phyloP scores from a whole-genome alignment of 2,113 vertebrate species.

The Dissostichus mawsoni region DNA sequence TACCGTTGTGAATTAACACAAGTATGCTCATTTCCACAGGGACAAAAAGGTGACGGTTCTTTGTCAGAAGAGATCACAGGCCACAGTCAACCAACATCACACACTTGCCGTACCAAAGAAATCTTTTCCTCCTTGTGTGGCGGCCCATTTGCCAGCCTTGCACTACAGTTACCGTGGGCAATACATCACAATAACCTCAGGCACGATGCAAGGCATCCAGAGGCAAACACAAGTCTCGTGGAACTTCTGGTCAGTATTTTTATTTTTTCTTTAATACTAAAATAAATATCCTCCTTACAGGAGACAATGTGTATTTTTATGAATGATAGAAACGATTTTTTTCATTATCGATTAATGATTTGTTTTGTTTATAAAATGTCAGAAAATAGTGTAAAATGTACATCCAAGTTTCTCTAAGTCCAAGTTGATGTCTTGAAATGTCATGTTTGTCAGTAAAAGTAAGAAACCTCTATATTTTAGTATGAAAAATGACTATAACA shows the following conservation, averaged over 20 bases:
- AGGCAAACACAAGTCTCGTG: slow-evolving; percentile 86
- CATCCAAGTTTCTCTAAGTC: too few species aligned
- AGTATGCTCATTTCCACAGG: slow-evolving; percentile 71
- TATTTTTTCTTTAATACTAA: neutral
- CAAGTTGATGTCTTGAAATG: too few species aligned
- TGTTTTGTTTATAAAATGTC: too few species aligned
- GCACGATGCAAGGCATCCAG: slow-evolving; percentile 80
- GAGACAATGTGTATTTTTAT: neutral
- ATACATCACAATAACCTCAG: slow-evolving; percentile 83
- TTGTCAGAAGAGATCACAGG: slow-evolving; percentile 83
- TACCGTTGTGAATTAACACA: neutral
- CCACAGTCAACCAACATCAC: slow-evolving; percentile 80
- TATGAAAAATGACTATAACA: too few species aligned
- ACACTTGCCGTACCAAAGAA: slow-evolving; percentile 90
- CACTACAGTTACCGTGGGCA: slow-evolving; percentile 88
- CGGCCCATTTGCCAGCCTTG: slow-evolving; percentile 81
- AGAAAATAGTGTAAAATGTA: too few species aligned
- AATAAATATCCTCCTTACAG: neutral
- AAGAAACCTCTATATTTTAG: too few species aligned
- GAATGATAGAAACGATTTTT: too few species aligned
- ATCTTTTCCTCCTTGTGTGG: slow-evolving; percentile 85
- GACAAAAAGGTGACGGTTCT: slow-evolving; percentile 84
- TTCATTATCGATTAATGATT: too few species aligned
- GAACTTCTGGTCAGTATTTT: slow-evolving; percentile 92
- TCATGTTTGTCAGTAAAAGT: too few species aligned